Base-by-base conservation (phyloP, 2,797 vertebrate species). In the Hoplostethus mediterraneus region DNA sequence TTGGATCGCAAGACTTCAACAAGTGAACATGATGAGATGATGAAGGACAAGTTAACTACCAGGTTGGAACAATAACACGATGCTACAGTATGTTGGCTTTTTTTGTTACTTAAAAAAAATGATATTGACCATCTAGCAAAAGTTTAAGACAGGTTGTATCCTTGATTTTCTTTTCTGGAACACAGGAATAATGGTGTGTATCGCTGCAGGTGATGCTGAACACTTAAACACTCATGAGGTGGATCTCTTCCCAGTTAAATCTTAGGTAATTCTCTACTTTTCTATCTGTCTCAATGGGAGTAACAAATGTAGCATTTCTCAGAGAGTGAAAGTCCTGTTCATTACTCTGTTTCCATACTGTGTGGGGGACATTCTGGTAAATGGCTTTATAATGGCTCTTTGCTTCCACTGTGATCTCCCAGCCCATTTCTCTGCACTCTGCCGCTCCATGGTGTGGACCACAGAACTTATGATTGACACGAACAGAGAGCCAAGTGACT, bases 381-480 rank as follows among this genome's bases (percentile, higher is more conserved):
- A 93, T 92, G 83, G 83, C 81, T 91, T 91, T 91, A 90, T 92
- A 92, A 92, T 91, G 87, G 83, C 74, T 85, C 79, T 84, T 77
- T 85, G 81, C 83, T 80, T 84, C 83, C 72, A 79, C 75, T 79
- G 67, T 81, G 78, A 88, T 89, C 78, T 77, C 73, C 51, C 55
- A 70, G 75, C 71, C 67, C 77, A 88, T 90, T 89, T 84, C 71
- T 90, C 79, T 77, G 70, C 85, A 86, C 84, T 89, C 65, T 59
- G 73, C 84, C 73, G 82, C 64, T 77, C 71, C 67, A 57, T 62
- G 51, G 56, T 64, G 68, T 68, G 21, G 38, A 60, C 57, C 57
- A 58, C n/a, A 38, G 33, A 62, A 62, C 21, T 30, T n/a, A n/a
- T 62, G 59, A 62, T 33, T 47, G 44, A 31, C 59, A 45, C 6